phyloP scores from a whole-genome alignment of 2,888 invertebrate species.

The Saturnia japonica region DNA sequence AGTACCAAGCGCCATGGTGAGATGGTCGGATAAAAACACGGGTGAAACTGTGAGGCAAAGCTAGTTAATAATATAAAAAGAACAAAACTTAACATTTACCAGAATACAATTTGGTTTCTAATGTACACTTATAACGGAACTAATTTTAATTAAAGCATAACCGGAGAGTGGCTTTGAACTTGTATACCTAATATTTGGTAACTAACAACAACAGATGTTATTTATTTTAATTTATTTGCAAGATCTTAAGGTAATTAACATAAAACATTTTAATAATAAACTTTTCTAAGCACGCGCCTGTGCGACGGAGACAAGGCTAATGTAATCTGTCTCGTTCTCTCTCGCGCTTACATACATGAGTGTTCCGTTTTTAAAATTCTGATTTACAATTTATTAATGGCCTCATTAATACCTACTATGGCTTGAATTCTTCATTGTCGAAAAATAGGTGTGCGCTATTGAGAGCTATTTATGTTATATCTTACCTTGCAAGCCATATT shows the following conservation, averaged over 20 bases:
- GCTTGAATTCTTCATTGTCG: not conserved
- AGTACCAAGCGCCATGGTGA: no score
- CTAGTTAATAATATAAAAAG: not conserved
- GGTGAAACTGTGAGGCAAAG: no score
- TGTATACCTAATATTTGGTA: not conserved
- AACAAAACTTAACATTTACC: not conserved
- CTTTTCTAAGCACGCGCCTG: no score
- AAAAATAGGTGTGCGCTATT: no score
- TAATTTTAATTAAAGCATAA: not conserved
- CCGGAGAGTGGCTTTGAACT: not conserved
- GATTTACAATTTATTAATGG: not conserved
- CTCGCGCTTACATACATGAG: not conserved
- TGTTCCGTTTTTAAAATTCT: not conserved
- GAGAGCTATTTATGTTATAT: no score
- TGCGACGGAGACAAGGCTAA: not conserved
- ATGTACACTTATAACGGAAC: not conserved
- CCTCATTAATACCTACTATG: no score
- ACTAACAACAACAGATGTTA: not conserved
- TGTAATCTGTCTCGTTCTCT: not conserved
- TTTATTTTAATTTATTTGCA: not conserved
- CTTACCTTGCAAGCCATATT: no score
- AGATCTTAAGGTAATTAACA: not conserved
- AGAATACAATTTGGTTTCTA: not conserved
- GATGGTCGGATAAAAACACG: no score
- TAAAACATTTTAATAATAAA: no score